A percentile compares a stretch with the other conserved stretches of the same genome.
These are phyloP conservation scores for Corticium candelabrum DNA, from an alignment of 37 sponge, comb jelly and placozoan species.

Conservation along the genomic window DNA sequence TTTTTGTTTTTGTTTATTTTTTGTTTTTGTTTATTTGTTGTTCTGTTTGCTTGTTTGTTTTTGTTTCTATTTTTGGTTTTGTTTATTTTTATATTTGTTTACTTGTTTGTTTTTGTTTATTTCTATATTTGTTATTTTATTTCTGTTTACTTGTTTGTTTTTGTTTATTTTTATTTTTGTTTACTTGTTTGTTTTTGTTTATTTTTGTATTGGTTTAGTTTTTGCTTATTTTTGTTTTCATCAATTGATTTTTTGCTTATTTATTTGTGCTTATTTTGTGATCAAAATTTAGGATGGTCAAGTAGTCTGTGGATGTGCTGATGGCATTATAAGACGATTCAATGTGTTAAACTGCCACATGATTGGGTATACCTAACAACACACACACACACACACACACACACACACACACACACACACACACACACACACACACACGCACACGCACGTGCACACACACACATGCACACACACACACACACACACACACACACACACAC, in stretches of 20 bases:
- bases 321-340: constrained; percentile 57
- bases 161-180: not conserved
- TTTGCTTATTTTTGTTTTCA: too few species aligned
- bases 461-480: too few species aligned
- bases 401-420: too few species aligned
- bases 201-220: not conserved
- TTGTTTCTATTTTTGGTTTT: constrained; percentile 7
- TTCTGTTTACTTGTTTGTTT: constrained; percentile 11
- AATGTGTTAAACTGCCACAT: constrained; percentile 5
- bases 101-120: constrained; percentile 11
- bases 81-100: constrained; percentile 14
- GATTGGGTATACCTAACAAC: too few species aligned
- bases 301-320: constrained; percentile 58
- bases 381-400: too few species aligned
- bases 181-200: too few species aligned
- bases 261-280: too few species aligned
- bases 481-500: too few species aligned
- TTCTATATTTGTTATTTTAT: constrained; percentile 11
- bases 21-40: not conserved
- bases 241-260: too few species aligned
- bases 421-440: too few species aligned
- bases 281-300: constrained; percentile 36
- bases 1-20: not conserved
- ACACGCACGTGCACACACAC: too few species aligned
- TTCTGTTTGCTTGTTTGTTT: not conserved